These are phyloP conservation scores for Stegophylla sp. DNA, from an alignment of 2,888 invertebrate species.

Conservation along the genomic window DNA sequence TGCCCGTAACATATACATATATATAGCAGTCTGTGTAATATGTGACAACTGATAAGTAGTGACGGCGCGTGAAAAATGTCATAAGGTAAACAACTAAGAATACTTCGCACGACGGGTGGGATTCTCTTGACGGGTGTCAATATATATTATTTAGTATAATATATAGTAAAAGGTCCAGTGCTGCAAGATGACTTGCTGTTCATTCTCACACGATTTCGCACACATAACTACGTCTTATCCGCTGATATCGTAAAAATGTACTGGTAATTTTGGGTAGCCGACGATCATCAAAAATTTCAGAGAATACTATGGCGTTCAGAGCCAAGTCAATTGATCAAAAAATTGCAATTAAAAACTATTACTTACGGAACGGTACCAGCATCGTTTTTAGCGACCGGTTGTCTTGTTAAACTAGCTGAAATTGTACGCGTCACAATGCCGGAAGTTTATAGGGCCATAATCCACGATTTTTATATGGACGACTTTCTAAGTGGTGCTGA, in stretches of 20 bases:
- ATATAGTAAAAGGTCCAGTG: slow-evolving; percentile 19
- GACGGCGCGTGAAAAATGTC: too few relatives aligned
- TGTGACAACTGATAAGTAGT: too few relatives aligned
- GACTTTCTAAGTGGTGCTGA: neutral
- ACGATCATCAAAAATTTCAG: neutral
- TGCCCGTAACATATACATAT: neutral
- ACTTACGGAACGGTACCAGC: neutral
- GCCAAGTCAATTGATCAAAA: neutral
- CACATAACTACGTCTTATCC: neutral
- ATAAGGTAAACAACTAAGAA: too few relatives aligned
- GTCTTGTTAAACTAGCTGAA: neutral
- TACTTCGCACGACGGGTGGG: too few relatives aligned
- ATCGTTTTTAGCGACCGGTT: neutral
- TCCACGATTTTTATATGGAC: neutral
- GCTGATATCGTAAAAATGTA: slow-evolving; percentile 16
- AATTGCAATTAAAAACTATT: neutral
- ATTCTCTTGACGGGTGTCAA: too few relatives aligned
- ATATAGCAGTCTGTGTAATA: too few relatives aligned
- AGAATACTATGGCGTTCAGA: neutral
- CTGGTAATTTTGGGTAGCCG: neutral
- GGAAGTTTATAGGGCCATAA: too few relatives aligned
- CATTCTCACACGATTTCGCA: neutral
- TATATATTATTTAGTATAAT: too few relatives aligned
- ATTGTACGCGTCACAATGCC: too few relatives aligned
- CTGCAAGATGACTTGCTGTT: neutral